Evolutionary conservation across 2,797 vertebrate species (phyloP).

Genomic region (Sternarchorhynchus goeldii): DNA sequence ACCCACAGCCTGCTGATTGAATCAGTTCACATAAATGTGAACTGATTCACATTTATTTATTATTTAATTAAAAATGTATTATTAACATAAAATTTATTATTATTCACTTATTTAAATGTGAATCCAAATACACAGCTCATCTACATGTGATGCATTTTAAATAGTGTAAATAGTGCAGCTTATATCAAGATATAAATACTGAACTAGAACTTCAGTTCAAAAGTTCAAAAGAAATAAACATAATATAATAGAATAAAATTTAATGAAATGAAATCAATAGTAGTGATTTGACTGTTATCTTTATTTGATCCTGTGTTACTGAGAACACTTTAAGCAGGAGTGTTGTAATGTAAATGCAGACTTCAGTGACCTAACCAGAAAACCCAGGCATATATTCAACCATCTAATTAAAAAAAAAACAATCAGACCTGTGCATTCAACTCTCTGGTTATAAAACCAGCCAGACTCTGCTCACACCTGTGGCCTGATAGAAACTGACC

Average conservation of each 20-base stretch:
- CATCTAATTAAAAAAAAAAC: constrained; percentile 56
- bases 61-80: too few relatives aligned
- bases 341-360: constrained; percentile 60
- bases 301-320: constrained; percentile 7
- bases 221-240: background rate
- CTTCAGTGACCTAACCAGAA: constrained; percentile 63
- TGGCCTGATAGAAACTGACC: constrained; percentile 52
- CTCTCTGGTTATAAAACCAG: constrained; percentile 58
- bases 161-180: background rate
- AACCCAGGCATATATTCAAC: constrained; percentile 56
- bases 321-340: constrained; percentile 19
- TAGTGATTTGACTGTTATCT: background rate
- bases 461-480: constrained; percentile 61
- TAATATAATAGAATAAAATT: too few relatives aligned
- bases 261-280: too few relatives aligned
- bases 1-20: background rate
- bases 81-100: too few relatives aligned
- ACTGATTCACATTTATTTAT: too few relatives aligned
- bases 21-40: background rate
- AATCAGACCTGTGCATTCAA: constrained; percentile 21
- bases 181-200: background rate
- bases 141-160: background rate
- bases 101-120: constrained; percentile 5
- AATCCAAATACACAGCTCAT: background rate
- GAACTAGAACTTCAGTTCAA: background rate